phyloP scores from a whole-genome alignment of 1,140 invertebrate genomes.

The Stenopsyche tienmushanensis region DNA sequence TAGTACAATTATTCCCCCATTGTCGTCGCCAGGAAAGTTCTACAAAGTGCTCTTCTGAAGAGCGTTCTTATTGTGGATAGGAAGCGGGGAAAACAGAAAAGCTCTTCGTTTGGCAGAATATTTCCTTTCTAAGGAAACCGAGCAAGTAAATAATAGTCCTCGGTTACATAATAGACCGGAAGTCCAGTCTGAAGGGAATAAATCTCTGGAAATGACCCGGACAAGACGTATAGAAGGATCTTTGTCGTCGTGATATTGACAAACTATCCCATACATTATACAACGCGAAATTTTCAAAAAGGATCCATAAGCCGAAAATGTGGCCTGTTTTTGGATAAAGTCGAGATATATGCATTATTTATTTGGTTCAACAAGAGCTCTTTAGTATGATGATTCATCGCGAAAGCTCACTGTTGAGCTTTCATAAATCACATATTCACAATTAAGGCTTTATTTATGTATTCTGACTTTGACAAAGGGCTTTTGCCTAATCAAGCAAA shows the following conservation, averaged over 20 bases:
- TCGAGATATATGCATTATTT: slow-evolving; percentile 1
- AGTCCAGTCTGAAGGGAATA: slow-evolving; percentile 31
- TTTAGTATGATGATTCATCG: background rate
- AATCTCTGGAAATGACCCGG: slow-evolving; percentile 28
- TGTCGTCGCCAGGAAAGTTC: no score
- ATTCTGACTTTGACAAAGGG: slow-evolving; percentile 35
- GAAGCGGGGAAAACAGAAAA: no score
- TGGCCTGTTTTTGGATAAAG: background rate
- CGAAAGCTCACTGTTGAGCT: slow-evolving; percentile 2
- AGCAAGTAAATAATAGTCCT: slow-evolving; percentile 29
- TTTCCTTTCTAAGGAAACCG: slow-evolving; percentile 26
- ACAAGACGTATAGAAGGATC: background rate
- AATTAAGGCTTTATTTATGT: slow-evolving; percentile 30
- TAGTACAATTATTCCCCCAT: no score
- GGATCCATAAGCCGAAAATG: no score
- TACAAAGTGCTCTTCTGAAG: no score
- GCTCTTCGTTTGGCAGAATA: no score
- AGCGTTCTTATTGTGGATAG: no score
- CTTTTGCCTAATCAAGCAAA: slow-evolving; percentile 31
- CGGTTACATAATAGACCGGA: slow-evolving; percentile 37
- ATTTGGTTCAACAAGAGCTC: no score
- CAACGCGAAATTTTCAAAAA: background rate
- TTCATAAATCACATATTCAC: slow-evolving; percentile 27
- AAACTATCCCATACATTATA: background rate
- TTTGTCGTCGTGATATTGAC: background rate